Base-by-base conservation (phyloP, 2,797 vertebrate genomes). In the Gobionotothen gibberifrons region DNA sequence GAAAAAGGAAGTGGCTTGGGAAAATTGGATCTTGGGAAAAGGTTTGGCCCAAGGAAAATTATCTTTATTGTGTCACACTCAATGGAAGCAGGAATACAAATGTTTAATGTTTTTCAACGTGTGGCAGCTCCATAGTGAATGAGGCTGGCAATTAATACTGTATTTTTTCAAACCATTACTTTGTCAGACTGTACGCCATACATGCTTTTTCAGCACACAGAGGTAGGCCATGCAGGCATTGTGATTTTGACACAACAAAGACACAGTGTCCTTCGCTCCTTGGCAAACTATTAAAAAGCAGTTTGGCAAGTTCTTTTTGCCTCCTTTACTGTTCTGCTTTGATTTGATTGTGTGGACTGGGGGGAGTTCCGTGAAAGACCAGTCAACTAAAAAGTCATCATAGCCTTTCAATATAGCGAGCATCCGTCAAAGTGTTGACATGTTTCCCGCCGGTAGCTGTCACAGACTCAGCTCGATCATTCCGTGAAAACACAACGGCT, bases 341-440 rank as follows among this genome's bases (percentile, higher is more conserved):
- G 55, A 90, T 85, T 88, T 79, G 70, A 81, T 62, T 80, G 78
- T 63, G 67, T 36, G 67, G 87, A 78, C 82, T 76, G 80, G 76
- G 64, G 32, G 72, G 83, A 76, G 80, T 88, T 88, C 80, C 79
- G 81, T 78, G 74, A 83, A 90, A 84, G 84, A 76, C 85, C 83
- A 87, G 91, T 91, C 89, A 90, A 90, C 85, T 84, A 87, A 93
- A 90, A 93, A 91, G 83, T 90, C 89, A 90, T 89, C 84, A 84
- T 79, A 64, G 74, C 82, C 83, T 87, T 92, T 91, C 87, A 90
- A 75, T 87, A 90, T 71, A 89, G 85, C 82, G 78, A 74, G 79
- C 87, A 92, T 93, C 90, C 84, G 90, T 92, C 92, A 91, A 78
- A 83, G 76, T 66, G 83, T 87, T 90, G 92, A 93, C 91, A 93